Evolutionary conservation across 1,140 invertebrate genomes (phyloP).

Genomic region (Pseudobourletiella spinata): DNA sequence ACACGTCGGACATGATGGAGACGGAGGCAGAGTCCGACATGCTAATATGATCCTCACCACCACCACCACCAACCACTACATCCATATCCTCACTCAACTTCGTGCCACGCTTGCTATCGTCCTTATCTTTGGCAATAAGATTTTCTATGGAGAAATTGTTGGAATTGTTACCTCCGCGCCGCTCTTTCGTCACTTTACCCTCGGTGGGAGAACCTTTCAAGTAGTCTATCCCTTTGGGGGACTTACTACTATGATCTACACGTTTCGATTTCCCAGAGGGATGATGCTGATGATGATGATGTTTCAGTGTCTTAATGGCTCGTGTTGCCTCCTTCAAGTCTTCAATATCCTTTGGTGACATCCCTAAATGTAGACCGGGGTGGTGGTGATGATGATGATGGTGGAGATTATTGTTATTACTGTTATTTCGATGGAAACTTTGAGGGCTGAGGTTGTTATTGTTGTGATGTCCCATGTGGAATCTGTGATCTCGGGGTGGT

Average conservation of each 20-base stretch:
- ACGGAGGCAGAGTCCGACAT: slow-evolving; percentile 22
- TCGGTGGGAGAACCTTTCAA: neutral
- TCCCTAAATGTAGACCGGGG: slow-evolving; percentile 19
- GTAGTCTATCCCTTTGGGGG: neutral
- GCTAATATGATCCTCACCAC: slow-evolving; percentile 12
- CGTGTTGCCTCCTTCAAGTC: slow-evolving; percentile 32
- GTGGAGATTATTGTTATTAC: slow-evolving; percentile 14
- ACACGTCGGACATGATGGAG: slow-evolving; percentile 23
- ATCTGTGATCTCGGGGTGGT: slow-evolving; percentile 13
- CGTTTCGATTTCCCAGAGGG: slow-evolving; percentile 19
- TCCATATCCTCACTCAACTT: slow-evolving; percentile 1
- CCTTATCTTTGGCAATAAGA: slow-evolving; percentile 36
- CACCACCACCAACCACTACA: slow-evolving; percentile 1
- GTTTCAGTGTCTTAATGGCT: slow-evolving; percentile 20
- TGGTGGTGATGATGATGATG: slow-evolving; percentile 51
- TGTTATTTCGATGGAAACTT: slow-evolving; percentile 13
- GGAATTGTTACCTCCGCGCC: slow-evolving; percentile 22
- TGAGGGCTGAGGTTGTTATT: neutral
- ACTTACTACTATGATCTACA: neutral
- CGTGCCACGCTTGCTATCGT: slow-evolving; percentile 3
- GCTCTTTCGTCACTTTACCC: slow-evolving; percentile 11
- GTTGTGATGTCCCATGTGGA: slow-evolving; percentile 2
- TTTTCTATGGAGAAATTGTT: slow-evolving; percentile 36
- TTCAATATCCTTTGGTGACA: slow-evolving; percentile 35
- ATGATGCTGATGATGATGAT: slow-evolving; percentile 19